These are phyloP conservation scores for Xenopus tropicalis DNA, from an alignment of 2,113 vertebrate genomes.

Conservation along the genomic window UCB_Xtro_10.0 CM004445.2:46577501-46578000, in stretches of 20 bases:
- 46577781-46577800: constrained; percentile 98
- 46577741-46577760: constrained; percentile 96
- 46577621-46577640: no score
- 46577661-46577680: no score
- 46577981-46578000: constrained; percentile 92
- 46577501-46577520: no score
- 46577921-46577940: background rate
- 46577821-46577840: constrained; percentile 85
- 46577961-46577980: background rate
- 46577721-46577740: constrained; percentile 8
- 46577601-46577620: no score
- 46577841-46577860: constrained; percentile 97
- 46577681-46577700: no score
- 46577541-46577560: no score
- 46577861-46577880: constrained; percentile 88
- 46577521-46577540: no score
- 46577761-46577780: constrained; percentile 90
- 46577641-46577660: no score
- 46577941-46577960: no score
- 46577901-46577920: constrained; percentile 81
- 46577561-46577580: no score
- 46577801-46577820: constrained; percentile 96
- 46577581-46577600: no score
- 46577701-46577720: no score
- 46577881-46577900: constrained; percentile 96